phyloP scores from a whole-genome alignment of 2,888 invertebrate species.

The Nomada fabriciana region DNA sequence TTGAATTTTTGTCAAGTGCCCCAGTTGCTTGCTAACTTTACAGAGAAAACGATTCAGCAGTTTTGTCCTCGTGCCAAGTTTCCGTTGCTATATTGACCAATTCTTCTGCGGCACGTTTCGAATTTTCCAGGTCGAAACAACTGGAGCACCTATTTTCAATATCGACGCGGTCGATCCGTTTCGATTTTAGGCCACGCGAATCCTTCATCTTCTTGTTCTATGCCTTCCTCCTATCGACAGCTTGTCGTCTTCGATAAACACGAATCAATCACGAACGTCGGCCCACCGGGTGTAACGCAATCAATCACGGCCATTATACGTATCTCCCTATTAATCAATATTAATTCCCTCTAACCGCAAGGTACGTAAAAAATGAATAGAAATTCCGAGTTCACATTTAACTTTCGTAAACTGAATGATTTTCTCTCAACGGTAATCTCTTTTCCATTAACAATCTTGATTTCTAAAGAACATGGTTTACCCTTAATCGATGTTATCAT shows the following conservation, averaged over 20 bases:
- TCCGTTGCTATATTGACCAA: not conserved
- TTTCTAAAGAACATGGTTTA: not conserved
- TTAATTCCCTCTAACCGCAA: not conserved
- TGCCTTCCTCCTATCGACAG: not conserved
- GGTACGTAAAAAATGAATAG: not conserved
- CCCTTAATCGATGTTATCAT: not conserved
- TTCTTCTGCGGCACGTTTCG: not conserved
- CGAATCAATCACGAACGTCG: slow-evolving; percentile 45
- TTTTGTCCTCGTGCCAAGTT: slow-evolving; percentile 8
- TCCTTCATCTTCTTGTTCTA: slow-evolving; percentile 3
- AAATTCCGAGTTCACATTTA: not conserved
- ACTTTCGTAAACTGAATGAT: not conserved
- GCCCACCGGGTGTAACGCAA: not conserved
- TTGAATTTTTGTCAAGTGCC: not conserved
- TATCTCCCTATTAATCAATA: slow-evolving; percentile 11
- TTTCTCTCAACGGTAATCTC: too few species aligned
- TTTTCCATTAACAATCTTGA: not conserved
- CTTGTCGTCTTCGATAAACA: slow-evolving; percentile 8
- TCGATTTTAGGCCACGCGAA: slow-evolving; percentile 12
- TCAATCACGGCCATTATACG: slow-evolving; percentile 36
- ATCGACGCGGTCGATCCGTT: not conserved
- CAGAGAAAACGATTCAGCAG: not conserved
- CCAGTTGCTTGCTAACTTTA: not conserved
- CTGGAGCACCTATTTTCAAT: slow-evolving; percentile 40
- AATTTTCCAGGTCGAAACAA: slow-evolving; percentile 36